Base-by-base conservation (phyloP, 2,113 vertebrate species). In the Garra rufa region DNA sequence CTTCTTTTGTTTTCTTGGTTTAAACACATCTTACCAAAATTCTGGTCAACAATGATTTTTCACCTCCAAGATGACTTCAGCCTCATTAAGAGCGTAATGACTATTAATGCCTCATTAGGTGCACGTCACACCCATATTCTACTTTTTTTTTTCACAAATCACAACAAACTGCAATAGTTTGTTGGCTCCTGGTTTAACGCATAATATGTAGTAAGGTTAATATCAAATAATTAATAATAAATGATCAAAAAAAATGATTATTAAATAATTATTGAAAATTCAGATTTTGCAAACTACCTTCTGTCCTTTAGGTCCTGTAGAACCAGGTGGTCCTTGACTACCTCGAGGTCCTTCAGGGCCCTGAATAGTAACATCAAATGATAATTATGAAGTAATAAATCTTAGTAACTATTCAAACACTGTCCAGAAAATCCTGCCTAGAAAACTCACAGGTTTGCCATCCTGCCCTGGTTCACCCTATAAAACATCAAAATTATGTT, bases 391-490 rank as follows among this genome's bases (percentile, higher is more conserved):
- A 73, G 63, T 17, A 44, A 52, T 52, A 28, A 34, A 4, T 10
- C 3, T n/a, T 9, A 30, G 21, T 24, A 70, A n/a, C 5, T 24
- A 76, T 43, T 52, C 11, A 61, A 82, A 26, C 52, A 26, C 26
- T 9, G 55, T n/a, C 17, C 0, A 21, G 9, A 74, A 83, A 50
- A 0, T 73, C 55, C 71, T 61, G 69, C 17, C 26, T 24, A 13
- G 41, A 52, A 3, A 8, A 94, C 98, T 95, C 91, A 99, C 97
- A 0, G 92, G 76, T 88, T 94, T 97, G 9, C 97, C 97, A 0
- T 98, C 95, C 88, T 97, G 95, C 0, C 98, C 97, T 0, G 96
- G 96, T 85, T 96, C 95, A 0, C 97, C 97, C 97, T 98, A 69
- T 89, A 10, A 89, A 24, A 88, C 74, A 82, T 90, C 1, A n/a